Conservation (phyloP, 2,113 vertebrate genomes). For the Coturnix japonica region DNA sequence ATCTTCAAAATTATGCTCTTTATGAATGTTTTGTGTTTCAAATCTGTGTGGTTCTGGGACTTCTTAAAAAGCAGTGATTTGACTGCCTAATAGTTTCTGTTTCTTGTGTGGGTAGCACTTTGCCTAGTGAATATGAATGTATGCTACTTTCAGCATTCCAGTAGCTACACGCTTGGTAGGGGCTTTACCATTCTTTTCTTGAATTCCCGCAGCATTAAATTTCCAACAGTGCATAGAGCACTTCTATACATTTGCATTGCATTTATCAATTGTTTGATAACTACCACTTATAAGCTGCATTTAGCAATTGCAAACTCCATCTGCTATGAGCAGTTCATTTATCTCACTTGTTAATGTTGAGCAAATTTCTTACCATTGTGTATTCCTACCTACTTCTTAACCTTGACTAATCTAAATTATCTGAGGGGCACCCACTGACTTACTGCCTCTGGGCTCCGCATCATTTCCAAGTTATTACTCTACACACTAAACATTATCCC, state of each 20-base stretch:
- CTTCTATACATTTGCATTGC: not conserved
- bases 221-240: not conserved
- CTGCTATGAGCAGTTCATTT: not conserved
- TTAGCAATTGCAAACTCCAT: not conserved
- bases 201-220: not conserved
- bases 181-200: not conserved
- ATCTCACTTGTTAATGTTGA: not conserved
- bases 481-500: not conserved
- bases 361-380: not conserved
- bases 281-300: not conserved
- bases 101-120: conserved; percentile 16
- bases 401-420: not conserved
- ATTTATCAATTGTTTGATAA: not conserved
- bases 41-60: not conserved
- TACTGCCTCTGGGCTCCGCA: not conserved
- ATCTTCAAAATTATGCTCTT: conserved; percentile 11
- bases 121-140: not conserved
- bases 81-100: conserved; percentile 1
- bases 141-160: not conserved
- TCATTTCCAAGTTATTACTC: conserved; percentile 6
- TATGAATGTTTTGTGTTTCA: conserved; percentile 53
- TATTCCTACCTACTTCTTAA: not conserved
- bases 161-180: not conserved
- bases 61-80: conserved; percentile 29
- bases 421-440: not conserved